phyloP scores from a whole-genome alignment of 1,140 invertebrate species.

The Temnothorax nylanderi region DNA sequence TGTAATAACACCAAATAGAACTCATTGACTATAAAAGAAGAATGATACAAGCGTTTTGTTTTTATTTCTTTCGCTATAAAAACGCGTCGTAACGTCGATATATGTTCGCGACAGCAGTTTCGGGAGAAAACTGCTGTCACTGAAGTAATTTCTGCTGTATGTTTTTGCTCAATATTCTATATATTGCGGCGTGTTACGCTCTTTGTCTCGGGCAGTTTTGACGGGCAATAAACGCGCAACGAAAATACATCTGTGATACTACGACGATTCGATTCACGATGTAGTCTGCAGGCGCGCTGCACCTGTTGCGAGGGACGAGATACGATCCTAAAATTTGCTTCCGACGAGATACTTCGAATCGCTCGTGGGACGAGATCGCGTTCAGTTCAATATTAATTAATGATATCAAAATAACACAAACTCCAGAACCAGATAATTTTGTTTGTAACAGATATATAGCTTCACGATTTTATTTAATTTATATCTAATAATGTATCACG shows the following conservation, averaged over 20 bases:
- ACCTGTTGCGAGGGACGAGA: neutral
- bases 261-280: neutral
- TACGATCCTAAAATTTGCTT: neutral
- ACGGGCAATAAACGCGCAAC: neutral
- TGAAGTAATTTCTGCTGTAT: neutral
- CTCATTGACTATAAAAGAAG: neutral
- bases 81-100: neutral
- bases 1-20: neutral
- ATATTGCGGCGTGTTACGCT: neutral
- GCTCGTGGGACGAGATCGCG: neutral
- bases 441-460: neutral
- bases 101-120: neutral
- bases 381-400: neutral
- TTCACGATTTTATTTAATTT: neutral
- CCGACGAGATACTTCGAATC: neutral
- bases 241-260: neutral
- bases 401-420: neutral
- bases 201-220: slow-evolving; percentile 13
- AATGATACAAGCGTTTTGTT: neutral
- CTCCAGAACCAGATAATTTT: neutral
- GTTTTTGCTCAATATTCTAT: neutral
- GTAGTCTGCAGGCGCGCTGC: slow-evolving; percentile 1
- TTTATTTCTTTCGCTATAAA: neutral
- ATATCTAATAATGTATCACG: neutral
- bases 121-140: neutral